Conservation (phyloP, 2,113 vertebrate genomes). For the Spea multiplicata region DNA sequence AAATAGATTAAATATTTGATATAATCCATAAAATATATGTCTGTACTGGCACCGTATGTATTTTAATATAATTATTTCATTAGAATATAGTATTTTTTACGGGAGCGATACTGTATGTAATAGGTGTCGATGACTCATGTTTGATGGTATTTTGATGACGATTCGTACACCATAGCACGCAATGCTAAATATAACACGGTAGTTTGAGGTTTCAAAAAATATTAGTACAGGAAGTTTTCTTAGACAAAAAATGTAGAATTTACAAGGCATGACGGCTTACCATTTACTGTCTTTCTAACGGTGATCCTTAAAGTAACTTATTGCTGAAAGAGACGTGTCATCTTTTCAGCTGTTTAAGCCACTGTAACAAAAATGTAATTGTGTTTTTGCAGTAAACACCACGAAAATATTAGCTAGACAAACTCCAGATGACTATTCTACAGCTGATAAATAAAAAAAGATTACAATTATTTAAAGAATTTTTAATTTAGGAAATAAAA, state of each 20-base stretch:
- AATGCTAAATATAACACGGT: constrained; percentile 29
- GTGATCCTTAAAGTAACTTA: constrained; percentile 33
- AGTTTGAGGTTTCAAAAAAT: constrained; percentile 10
- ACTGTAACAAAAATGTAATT: constrained; percentile 29
- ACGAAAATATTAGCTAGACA: constrained; percentile 1
- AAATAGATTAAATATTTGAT: too few relatives aligned
- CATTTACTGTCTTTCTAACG: constrained; percentile 28
- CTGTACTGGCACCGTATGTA: too few relatives aligned
- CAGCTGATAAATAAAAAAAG: constrained; percentile 12
- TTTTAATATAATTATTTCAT: too few relatives aligned
- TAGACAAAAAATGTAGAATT: constrained; percentile 35
- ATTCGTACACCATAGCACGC: constrained; percentile 20
- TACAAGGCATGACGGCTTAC: constrained; percentile 30
- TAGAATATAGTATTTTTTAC: too few relatives aligned
- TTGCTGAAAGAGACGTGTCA: constrained; percentile 6
- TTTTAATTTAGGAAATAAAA: neutral
- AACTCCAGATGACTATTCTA: too few relatives aligned
- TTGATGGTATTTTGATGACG: neutral
- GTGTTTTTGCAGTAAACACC: constrained; percentile 16
- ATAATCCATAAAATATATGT: too few relatives aligned
- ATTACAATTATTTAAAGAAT: neutral
- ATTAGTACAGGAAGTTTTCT: constrained; percentile 42
- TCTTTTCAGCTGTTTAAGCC: constrained; percentile 27
- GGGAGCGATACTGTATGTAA: too few relatives aligned
- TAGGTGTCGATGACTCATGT: neutral